A percentile compares a stretch with the other conserved stretches of the same genome.
Evolutionary conservation across 1,140 invertebrate species (phyloP).

Genomic region (Cheumatopsyche charites): DNA sequence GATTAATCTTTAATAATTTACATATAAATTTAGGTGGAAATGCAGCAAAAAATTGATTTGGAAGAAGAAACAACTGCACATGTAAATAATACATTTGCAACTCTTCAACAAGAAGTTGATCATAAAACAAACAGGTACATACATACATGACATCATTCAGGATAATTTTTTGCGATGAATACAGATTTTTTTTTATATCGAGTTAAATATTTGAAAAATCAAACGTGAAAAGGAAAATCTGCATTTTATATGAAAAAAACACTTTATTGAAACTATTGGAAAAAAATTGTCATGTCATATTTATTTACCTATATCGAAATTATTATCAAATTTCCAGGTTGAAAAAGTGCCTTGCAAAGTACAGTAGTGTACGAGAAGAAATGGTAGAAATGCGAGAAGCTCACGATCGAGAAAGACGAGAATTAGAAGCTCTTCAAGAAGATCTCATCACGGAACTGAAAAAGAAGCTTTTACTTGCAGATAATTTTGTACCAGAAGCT

Average conservation of each 20-base stretch:
- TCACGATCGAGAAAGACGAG: constrained; percentile 69
- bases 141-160: constrained; percentile 53
- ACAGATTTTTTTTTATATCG: constrained; percentile 55
- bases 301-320: no score
- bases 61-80: constrained; percentile 88
- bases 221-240: constrained; percentile 46
- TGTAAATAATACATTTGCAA: constrained; percentile 83
- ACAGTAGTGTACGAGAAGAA: constrained; percentile 57
- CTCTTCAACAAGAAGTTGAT: constrained; percentile 90
- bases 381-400: constrained; percentile 58
- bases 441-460: constrained; percentile 67
- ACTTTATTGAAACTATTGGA: no score
- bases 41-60: constrained; percentile 84
- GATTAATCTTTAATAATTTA: constrained; percentile 44
- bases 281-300: no score
- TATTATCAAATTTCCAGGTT: constrained; percentile 51
- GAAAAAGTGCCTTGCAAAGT: constrained; percentile 57
- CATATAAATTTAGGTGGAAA: constrained; percentile 72
- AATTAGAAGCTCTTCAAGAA: constrained; percentile 63
- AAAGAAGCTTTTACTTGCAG: constrained; percentile 87
- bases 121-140: constrained; percentile 88
- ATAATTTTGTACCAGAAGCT: constrained; percentile 95
- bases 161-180: constrained; percentile 56
- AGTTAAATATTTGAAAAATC: no score
- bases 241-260: constrained; percentile 47